Conservation (phyloP, 1,140 invertebrate genomes). For the Drosophila carrolli region DNA sequence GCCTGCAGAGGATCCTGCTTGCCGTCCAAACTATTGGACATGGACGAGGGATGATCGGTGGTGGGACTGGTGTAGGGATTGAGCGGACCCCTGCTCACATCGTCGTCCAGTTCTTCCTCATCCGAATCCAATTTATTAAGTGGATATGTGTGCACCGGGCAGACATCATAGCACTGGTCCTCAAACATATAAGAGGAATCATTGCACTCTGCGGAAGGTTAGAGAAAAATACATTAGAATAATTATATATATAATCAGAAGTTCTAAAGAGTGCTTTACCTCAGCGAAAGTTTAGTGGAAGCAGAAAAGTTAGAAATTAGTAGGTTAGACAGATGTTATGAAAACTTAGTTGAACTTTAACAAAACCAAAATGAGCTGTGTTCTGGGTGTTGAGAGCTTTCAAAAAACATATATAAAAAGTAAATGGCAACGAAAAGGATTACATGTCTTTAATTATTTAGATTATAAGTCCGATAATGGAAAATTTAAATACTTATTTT, state of each 20-base stretch:
- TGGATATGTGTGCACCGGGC: conserved; percentile 64
- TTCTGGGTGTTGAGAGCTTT: conserved; percentile 9
- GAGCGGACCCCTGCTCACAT: not conserved
- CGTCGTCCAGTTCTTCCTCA: conserved; percentile 4
- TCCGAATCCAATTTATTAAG: conserved; percentile 26
- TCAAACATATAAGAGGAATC: conserved; percentile 57
- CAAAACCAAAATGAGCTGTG: not conserved
- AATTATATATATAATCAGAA: not conserved
- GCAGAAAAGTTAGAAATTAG: conserved; percentile 16
- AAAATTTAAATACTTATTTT: not conserved
- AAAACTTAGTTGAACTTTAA: not conserved
- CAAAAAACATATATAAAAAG: not conserved
- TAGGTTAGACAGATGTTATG: conserved; percentile 14
- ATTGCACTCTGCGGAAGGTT: conserved; percentile 65
- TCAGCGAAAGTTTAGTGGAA: conserved; percentile 21
- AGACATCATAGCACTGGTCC: conserved; percentile 66
- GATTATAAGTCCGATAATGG: too few relatives aligned
- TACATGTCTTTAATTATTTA: too few relatives aligned
- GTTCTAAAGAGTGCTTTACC: conserved; percentile 48
- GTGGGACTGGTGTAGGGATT: conserved; percentile 3
- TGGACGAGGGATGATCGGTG: conserved; percentile 4
- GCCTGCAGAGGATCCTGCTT: conserved; percentile 66
- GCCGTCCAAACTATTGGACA: conserved; percentile 31
- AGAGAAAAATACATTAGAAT: not conserved
- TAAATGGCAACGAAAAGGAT: not conserved